A percentile compares a stretch with the other conserved stretches of the same genome.
phyloP scores from a whole-genome alignment of 2,888 invertebrate species.

The Uropetala carovei region DNA sequence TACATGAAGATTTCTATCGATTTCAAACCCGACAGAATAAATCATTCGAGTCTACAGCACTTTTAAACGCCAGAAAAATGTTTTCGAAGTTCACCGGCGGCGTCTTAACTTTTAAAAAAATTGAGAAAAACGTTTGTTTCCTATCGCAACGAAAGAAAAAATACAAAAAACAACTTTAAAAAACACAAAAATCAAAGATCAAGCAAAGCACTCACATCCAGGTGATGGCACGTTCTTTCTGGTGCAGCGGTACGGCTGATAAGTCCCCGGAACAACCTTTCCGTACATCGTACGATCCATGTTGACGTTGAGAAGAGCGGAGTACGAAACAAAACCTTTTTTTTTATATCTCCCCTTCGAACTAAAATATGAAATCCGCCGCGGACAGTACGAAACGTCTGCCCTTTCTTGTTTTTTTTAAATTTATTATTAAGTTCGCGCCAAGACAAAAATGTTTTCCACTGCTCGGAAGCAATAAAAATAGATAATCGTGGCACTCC shows the following conservation, averaged over 20 bases:
- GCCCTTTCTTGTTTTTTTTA: too few relatives aligned
- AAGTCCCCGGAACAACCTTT: slow-evolving; percentile 88
- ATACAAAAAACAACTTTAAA: not conserved
- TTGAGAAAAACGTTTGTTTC: too few relatives aligned
- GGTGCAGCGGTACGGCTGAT: slow-evolving; percentile 91
- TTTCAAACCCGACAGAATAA: too few relatives aligned
- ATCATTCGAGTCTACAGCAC: too few relatives aligned
- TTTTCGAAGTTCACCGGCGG: too few relatives aligned
- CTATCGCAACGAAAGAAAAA: not conserved
- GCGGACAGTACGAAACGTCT: too few relatives aligned
- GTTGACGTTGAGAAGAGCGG: slow-evolving; percentile 71
- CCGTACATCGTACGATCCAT: slow-evolving; percentile 96
- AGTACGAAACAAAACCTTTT: not conserved
- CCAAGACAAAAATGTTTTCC: not conserved
- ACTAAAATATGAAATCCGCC: too few relatives aligned
- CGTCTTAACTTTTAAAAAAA: too few relatives aligned
- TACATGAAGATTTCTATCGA: too few relatives aligned
- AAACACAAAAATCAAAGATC: not conserved
- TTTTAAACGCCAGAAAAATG: too few relatives aligned
- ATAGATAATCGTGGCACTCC: not conserved
- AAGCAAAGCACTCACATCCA: slow-evolving; percentile 70
- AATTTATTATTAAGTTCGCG: not conserved
- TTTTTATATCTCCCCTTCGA: too few relatives aligned
- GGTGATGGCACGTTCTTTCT: slow-evolving; percentile 76
- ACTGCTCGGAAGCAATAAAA: not conserved